Evolutionary conservation across 2,797 vertebrate species (phyloP).

Genomic region (Anas flavirostris): DNA sequence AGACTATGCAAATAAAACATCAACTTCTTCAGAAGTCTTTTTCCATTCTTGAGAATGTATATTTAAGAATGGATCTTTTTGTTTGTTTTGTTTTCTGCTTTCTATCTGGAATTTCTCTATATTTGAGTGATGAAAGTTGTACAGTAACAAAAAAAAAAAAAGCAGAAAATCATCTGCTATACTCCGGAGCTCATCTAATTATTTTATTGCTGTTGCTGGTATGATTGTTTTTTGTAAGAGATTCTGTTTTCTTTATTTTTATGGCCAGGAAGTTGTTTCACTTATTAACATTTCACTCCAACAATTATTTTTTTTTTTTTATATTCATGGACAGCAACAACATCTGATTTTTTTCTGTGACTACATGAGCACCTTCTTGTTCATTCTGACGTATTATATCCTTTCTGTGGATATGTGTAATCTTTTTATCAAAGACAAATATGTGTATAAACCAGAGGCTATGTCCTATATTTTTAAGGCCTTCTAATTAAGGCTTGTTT

Average conservation of each 20-base stretch:
- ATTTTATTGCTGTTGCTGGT: background rate
- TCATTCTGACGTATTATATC: background rate
- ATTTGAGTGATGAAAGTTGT: background rate
- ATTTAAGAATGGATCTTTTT: background rate
- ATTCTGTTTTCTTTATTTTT: background rate
- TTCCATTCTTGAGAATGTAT: background rate
- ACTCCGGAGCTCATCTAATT: background rate
- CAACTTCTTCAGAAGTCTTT: background rate
- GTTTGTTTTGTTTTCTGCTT: background rate
- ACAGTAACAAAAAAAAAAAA: background rate
- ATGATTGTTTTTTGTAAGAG: background rate
- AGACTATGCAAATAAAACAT: background rate
- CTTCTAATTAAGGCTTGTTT: background rate
- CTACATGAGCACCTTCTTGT: rapidly evolving
- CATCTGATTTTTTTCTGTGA: background rate
- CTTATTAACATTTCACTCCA: background rate
- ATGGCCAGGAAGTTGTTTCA: background rate
- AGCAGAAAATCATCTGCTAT: background rate
- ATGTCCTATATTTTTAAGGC: background rate
- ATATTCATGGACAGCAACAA: background rate
- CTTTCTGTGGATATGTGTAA: background rate
- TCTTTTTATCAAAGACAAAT: background rate
- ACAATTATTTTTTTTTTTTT: no score
- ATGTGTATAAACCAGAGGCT: background rate
- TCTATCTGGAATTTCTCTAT: background rate